phyloP scores from a whole-genome alignment of 1,140 invertebrate species.

The Chironomus tepperi region DNA sequence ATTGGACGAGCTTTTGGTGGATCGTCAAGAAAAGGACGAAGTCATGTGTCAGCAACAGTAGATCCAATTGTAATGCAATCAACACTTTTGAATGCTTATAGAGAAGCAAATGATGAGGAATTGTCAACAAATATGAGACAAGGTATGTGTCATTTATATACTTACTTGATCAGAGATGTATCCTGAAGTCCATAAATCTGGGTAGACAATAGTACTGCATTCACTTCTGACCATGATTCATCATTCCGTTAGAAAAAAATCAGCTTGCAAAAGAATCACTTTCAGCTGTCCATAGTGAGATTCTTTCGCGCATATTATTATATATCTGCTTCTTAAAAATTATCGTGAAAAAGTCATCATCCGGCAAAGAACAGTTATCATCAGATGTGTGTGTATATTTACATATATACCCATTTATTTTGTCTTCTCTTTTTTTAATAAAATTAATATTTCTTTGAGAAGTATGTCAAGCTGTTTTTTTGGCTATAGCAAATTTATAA shows the following conservation, averaged over 20 bases:
- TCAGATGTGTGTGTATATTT: slow-evolving; percentile 15
- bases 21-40: slow-evolving; percentile 39
- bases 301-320: neutral
- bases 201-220: neutral
- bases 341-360: neutral
- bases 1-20: slow-evolving; percentile 51
- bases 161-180: neutral
- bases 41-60: slow-evolving; percentile 45
- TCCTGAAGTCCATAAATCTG: neutral
- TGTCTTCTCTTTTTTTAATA: neutral
- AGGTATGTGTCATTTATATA: neutral
- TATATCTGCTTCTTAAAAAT: neutral
- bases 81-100: slow-evolving; percentile 55
- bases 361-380: slow-evolving; percentile 20
- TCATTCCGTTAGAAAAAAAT: neutral
- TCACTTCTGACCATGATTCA: neutral
- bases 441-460: neutral
- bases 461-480: neutral
- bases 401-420: neutral
- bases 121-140: too few species aligned
- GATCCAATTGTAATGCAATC: slow-evolving; percentile 62
- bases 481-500: neutral
- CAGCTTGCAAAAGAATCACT: neutral
- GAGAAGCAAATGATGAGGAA: slow-evolving; percentile 42
- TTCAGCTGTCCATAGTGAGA: neutral